Percentiles rank a stretch among this genome's conserved stretches.
Conservation (phyloP, 2,797 vertebrate genomes). For the Galago senegalensis region DNA sequence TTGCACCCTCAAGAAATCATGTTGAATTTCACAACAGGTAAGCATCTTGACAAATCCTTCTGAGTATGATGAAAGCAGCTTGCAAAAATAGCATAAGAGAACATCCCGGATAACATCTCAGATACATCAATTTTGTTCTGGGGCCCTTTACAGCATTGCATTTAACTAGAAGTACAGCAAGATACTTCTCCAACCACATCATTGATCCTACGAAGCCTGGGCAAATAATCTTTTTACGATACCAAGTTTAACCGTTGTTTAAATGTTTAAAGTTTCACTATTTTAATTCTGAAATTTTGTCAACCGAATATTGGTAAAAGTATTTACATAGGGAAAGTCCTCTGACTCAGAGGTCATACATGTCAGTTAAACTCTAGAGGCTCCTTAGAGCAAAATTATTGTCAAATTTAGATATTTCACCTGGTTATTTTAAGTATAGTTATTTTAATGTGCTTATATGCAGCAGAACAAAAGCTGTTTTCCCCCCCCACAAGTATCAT, state of each 20-base stretch:
- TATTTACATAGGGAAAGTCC: neutral
- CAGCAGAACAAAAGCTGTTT: neutral
- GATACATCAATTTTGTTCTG: conserved; percentile 85
- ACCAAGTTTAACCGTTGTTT: neutral
- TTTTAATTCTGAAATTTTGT: conserved; percentile 54
- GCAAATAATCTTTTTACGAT: conserved; percentile 1
- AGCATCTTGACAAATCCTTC: conserved; percentile 89
- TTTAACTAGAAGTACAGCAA: conserved; percentile 78
- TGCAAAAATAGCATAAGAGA: conserved; percentile 82
- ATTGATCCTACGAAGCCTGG: conserved; percentile 76
- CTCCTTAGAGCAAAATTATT: neutral
- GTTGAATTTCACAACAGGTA: conserved; percentile 89
- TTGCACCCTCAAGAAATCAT: conserved; percentile 91
- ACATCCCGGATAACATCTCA: conserved; percentile 85
- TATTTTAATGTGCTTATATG: neutral
- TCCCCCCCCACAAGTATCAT: neutral
- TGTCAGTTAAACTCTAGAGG: neutral
- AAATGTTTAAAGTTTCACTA: neutral
- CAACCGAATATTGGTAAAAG: neutral
- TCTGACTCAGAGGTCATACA: neutral
- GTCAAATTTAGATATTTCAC: conserved; percentile 26
- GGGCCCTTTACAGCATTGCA: conserved; percentile 54
- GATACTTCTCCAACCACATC: conserved; percentile 63
- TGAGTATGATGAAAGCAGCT: conserved; percentile 87
- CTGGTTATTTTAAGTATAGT: neutral